These are phyloP conservation scores for Theodoxus fluviatilis DNA, from an alignment of 2,888 invertebrate genomes.

Conservation along the genomic window DNA sequence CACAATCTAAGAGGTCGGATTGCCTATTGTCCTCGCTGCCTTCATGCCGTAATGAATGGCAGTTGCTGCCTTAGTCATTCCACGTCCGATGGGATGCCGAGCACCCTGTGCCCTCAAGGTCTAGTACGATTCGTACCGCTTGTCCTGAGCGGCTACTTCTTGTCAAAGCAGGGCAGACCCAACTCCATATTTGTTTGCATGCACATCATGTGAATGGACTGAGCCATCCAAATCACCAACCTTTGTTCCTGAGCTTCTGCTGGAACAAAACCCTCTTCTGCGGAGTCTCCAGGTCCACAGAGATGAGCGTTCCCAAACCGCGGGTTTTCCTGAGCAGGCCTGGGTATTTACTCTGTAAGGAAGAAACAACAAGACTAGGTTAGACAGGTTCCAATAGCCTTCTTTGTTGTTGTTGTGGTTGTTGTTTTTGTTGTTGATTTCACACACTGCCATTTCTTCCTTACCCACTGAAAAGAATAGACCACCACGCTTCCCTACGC, in stretches of 20 bases:
- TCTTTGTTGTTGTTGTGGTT: background rate
- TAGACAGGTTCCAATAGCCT: background rate
- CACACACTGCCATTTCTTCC: background rate
- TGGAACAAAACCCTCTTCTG: constrained; percentile 78
- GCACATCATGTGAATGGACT: no score
- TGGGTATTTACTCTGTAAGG: constrained; percentile 74
- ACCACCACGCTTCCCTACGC: no score
- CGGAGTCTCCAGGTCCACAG: constrained; percentile 75
- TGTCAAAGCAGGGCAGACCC: background rate
- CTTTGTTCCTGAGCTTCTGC: constrained; percentile 75
- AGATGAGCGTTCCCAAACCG: constrained; percentile 87
- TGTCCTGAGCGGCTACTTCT: no score
- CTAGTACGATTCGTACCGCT: no score
- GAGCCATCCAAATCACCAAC: constrained; percentile 68
- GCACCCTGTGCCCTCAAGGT: no score
- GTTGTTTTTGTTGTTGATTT: background rate
- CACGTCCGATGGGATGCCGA: no score
- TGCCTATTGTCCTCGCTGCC: no score
- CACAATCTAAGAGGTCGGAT: no score
- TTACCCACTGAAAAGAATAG: background rate
- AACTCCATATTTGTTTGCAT: background rate
- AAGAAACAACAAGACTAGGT: background rate
- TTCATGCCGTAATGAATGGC: background rate
- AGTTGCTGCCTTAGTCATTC: background rate
- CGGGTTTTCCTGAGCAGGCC: constrained; percentile 79